Conservation (phyloP, 2,888 invertebrate species). For the Nesidiocoris tenuis region DNA sequence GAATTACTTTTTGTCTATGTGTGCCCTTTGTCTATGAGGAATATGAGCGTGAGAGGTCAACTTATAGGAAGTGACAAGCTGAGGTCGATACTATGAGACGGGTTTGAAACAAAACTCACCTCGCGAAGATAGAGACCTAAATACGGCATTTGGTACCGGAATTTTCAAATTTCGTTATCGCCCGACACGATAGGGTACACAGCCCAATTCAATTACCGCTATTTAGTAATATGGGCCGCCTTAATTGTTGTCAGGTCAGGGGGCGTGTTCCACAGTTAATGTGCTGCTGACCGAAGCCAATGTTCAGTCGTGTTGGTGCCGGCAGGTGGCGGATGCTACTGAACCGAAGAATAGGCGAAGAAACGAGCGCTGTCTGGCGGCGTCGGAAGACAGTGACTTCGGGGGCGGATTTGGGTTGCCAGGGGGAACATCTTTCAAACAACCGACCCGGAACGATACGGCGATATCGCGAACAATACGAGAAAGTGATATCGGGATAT, state of each 20-base stretch:
- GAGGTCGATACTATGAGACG: slow-evolving; percentile 28
- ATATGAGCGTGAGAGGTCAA: too few relatives aligned
- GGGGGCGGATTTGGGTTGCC: slow-evolving; percentile 15
- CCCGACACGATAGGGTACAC: not conserved
- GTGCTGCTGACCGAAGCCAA: too few relatives aligned
- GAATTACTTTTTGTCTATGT: too few relatives aligned
- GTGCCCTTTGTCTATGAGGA: too few relatives aligned
- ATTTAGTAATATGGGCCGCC: too few relatives aligned
- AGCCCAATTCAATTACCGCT: not conserved
- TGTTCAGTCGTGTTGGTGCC: too few relatives aligned
- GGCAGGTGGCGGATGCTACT: too few relatives aligned
- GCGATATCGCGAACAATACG: not conserved
- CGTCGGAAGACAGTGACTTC: not conserved
- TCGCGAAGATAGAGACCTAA: slow-evolving; percentile 31
- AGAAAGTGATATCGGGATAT: too few relatives aligned
- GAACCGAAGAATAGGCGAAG: not conserved
- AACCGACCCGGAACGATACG: slow-evolving; percentile 3
- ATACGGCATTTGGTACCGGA: slow-evolving; percentile 27
- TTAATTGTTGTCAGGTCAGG: too few relatives aligned
- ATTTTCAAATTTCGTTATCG: too few relatives aligned
- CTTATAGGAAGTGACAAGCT: not conserved
- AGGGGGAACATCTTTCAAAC: slow-evolving; percentile 31
- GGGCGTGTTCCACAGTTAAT: not conserved
- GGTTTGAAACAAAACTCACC: slow-evolving; percentile 36
- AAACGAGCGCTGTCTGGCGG: not conserved